phyloP scores from a whole-genome alignment of 2,113 vertebrate genomes.

The Trematocara unimaculatum region DNA sequence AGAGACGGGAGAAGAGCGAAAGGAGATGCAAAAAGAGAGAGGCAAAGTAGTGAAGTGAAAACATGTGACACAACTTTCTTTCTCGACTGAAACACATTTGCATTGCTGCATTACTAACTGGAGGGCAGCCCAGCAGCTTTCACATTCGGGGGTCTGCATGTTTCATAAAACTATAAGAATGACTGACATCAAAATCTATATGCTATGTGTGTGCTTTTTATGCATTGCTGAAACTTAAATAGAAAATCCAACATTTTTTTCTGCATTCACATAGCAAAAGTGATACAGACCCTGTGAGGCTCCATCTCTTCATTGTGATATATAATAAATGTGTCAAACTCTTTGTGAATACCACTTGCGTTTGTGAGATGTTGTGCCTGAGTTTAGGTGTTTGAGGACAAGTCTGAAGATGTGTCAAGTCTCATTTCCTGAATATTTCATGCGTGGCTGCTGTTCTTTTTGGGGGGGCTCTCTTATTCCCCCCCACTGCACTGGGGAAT shows the following conservation, averaged over 20 bases:
- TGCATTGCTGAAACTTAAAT: background rate
- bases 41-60: background rate
- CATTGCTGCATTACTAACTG: background rate
- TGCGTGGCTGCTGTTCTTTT: constrained; percentile 30
- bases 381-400: constrained; percentile 16
- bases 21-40: background rate
- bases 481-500: background rate
- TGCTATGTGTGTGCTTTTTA: background rate
- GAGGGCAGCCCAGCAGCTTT: background rate
- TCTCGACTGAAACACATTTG: background rate
- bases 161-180: background rate
- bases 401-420: constrained; percentile 31
- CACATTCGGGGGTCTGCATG: background rate
- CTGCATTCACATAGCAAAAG: background rate
- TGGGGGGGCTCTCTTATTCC: background rate
- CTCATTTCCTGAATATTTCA: constrained; percentile 55
- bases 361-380: background rate
- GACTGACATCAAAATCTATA: background rate
- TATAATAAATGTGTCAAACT: constrained; percentile 1
- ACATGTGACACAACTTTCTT: background rate
- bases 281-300: background rate
- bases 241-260: background rate
- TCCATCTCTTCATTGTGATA: background rate
- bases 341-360: background rate
- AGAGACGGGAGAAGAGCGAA: background rate